A percentile compares a stretch with the other conserved stretches of the same genome.
phyloP scores from a whole-genome alignment of 2,797 vertebrate species.

The Falco columbarius region DNA sequence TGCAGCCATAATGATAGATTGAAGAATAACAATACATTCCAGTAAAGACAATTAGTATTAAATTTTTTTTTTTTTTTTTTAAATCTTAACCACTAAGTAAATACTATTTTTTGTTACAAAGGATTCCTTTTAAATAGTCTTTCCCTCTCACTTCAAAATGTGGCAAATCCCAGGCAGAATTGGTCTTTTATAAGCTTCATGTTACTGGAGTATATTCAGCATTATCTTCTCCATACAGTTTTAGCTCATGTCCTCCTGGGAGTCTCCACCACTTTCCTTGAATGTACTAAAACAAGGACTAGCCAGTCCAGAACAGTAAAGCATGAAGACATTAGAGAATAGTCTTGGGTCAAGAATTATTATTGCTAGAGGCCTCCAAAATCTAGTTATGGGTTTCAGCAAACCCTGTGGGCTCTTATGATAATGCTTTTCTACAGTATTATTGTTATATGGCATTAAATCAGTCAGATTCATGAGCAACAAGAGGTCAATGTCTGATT shows the following conservation, averaged over 20 bases:
- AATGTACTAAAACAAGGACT: slow-evolving; percentile 10
- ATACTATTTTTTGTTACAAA: slow-evolving; percentile 15
- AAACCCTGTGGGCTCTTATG: slow-evolving; percentile 79
- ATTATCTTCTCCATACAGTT: slow-evolving; percentile 22
- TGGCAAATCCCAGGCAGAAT: slow-evolving; percentile 53
- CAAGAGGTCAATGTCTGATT: slow-evolving; percentile 84
- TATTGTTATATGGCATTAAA: slow-evolving; percentile 84
- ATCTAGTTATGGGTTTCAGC: slow-evolving; percentile 79
- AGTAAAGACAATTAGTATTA: slow-evolving; percentile 66
- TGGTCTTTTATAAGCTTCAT: slow-evolving; percentile 23
- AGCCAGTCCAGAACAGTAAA: slow-evolving; percentile 49
- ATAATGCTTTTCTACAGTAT: slow-evolving; percentile 80
- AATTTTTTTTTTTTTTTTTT: slow-evolving; percentile 56
- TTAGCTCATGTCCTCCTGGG: slow-evolving; percentile 28
- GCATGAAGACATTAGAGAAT: slow-evolving; percentile 63
- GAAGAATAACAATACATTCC: slow-evolving; percentile 57
- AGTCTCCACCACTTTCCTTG: slow-evolving; percentile 4
- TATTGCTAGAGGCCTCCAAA: slow-evolving; percentile 76
- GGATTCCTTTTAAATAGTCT: not conserved
- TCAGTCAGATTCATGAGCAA: slow-evolving; percentile 85
- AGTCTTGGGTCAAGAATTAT: slow-evolving; percentile 78
- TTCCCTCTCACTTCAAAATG: slow-evolving; percentile 50
- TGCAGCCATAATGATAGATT: slow-evolving; percentile 59
- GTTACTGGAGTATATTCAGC: slow-evolving; percentile 21
- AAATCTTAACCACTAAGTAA: slow-evolving; percentile 35